Conservation (phyloP, 2,888 invertebrate species). For the Candidula unifasciata region DNA sequence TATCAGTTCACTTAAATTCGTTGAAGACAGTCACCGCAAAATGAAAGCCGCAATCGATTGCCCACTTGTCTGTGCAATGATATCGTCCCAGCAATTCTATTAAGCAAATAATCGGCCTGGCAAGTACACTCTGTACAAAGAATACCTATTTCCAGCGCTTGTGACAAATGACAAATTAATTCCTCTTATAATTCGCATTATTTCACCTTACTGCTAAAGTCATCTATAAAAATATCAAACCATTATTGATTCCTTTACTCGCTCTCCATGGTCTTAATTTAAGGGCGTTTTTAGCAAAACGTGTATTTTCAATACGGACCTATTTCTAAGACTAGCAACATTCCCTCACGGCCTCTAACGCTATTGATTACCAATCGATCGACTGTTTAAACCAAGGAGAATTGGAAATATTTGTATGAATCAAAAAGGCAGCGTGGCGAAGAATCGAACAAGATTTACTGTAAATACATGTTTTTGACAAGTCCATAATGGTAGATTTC, state of each 20-base stretch:
- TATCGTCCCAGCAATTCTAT: no score
- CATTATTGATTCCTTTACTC: neutral
- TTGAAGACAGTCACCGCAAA: no score
- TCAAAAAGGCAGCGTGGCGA: neutral
- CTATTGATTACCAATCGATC: neutral
- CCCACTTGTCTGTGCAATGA: no score
- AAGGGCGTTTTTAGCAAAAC: neutral
- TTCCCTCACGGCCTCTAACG: slow-evolving; percentile 7
- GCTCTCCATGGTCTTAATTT: neutral
- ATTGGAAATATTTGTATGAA: neutral
- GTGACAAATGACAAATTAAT: no score
- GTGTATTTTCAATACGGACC: slow-evolving; percentile 1
- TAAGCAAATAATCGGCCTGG: no score
- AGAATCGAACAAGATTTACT: slow-evolving; percentile 16
- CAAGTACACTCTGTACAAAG: no score
- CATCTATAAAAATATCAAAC: no score
- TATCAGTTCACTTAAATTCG: no score
- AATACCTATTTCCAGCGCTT: no score
- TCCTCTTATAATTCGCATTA: no score
- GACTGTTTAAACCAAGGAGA: neutral
- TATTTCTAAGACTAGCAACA: slow-evolving; percentile 1
- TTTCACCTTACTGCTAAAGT: no score
- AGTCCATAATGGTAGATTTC: neutral
- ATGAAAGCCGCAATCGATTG: no score
- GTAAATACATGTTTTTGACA: neutral